These are phyloP conservation scores for Callopanchax toddi DNA, from an alignment of 2,113 vertebrate species.

Conservation along the genomic window DNA sequence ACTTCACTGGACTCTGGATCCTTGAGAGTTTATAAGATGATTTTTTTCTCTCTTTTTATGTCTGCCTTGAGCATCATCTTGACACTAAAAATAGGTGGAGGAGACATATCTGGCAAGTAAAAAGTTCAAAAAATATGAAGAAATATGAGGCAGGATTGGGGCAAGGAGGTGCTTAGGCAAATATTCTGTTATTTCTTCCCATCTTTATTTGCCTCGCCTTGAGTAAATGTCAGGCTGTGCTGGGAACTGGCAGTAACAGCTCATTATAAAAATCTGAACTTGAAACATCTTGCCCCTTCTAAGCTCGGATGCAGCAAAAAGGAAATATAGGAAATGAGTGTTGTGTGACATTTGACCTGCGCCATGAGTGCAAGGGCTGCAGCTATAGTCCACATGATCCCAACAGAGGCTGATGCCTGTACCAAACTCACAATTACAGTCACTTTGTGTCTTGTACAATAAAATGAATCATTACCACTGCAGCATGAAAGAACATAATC, in stretches of 20 bases:
- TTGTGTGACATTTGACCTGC: slow-evolving; percentile 6
- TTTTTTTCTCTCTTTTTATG: slow-evolving; percentile 37
- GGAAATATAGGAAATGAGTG: slow-evolving; percentile 28
- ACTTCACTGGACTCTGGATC: slow-evolving; percentile 18
- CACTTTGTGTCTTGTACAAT: slow-evolving; percentile 48
- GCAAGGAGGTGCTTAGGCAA: slow-evolving; percentile 42
- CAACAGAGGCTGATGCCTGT: slow-evolving; percentile 22
- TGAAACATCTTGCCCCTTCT: slow-evolving; percentile 35
- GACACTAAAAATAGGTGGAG: slow-evolving; percentile 1
- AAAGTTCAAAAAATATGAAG: slow-evolving; percentile 27
- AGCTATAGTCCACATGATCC: slow-evolving; percentile 14
- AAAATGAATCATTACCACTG: slow-evolving; percentile 70
- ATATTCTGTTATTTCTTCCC: slow-evolving; percentile 36
- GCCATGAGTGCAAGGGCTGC: slow-evolving; percentile 12
- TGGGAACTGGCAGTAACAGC: slow-evolving; percentile 43
- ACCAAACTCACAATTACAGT: slow-evolving; percentile 53
- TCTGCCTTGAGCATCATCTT: slow-evolving; percentile 31
- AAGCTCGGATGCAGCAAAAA: slow-evolving; percentile 38
- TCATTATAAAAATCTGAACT: slow-evolving; percentile 61
- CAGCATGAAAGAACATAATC: slow-evolving; percentile 65
- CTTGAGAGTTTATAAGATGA: slow-evolving; percentile 34
- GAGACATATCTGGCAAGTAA: slow-evolving; percentile 42
- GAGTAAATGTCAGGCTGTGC: slow-evolving; percentile 60
- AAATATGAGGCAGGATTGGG: slow-evolving; percentile 11
- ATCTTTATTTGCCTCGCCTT: slow-evolving; percentile 50